Percentiles rank a stretch among this genome's conserved stretches.
Evolutionary conservation across 2,113 vertebrate species (phyloP).

Genomic region (Caloenas nicobarica): DNA sequence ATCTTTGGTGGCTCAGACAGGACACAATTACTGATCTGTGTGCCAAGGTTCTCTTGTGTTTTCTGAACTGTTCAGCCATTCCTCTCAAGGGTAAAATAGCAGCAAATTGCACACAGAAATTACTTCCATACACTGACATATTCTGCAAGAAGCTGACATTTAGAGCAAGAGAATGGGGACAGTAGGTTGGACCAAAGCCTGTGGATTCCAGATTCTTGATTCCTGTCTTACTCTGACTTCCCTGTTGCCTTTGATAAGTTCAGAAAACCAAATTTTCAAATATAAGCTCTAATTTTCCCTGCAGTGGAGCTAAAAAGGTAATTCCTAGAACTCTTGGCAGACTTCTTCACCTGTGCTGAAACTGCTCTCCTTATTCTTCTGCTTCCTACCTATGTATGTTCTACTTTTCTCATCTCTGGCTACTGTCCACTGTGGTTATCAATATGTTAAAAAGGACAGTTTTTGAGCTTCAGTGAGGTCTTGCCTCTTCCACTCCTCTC

Average conservation of each 20-base stretch:
- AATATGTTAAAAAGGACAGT: neutral
- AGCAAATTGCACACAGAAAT: neutral
- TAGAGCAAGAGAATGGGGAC: neutral
- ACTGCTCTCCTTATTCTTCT: neutral
- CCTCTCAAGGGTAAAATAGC: conserved; percentile 1
- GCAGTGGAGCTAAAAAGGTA: neutral
- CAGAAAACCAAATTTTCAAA: neutral
- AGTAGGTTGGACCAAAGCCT: neutral
- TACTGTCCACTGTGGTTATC: neutral
- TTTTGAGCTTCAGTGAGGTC: neutral
- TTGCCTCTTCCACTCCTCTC: neutral
- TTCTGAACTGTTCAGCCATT: neutral
- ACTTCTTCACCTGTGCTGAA: neutral
- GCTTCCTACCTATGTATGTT: neutral
- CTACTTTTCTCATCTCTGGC: neutral
- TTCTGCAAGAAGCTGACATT: neutral
- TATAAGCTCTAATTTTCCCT: neutral
- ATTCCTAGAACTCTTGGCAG: neutral
- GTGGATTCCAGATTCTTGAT: neutral
- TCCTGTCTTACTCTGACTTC: neutral
- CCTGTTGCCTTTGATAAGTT: neutral
- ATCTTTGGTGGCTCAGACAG: neutral
- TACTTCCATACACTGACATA: neutral
- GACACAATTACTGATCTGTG: neutral
- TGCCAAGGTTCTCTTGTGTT: conserved; percentile 7